Conservation (phyloP, 2,797 vertebrate genomes). For the Manis pentadactyla region DNA sequence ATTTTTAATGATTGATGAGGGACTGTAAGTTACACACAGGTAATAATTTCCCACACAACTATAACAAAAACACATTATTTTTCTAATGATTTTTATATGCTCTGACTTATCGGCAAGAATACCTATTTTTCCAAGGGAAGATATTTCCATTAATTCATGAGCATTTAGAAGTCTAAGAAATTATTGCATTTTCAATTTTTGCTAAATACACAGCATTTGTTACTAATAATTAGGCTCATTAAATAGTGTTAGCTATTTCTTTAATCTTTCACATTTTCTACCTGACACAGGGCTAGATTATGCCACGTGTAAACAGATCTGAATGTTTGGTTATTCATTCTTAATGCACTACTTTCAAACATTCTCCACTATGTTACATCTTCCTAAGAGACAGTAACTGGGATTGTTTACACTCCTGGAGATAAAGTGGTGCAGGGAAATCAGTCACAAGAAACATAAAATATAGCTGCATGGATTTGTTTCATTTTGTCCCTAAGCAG, state of each 20-base stretch:
- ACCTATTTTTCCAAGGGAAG: not conserved
- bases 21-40: not conserved
- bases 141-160: conserved; percentile 51
- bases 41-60: not conserved
- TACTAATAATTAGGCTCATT: conserved; percentile 41
- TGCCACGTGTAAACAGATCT: not conserved
- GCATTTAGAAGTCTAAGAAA: conserved; percentile 49
- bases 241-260: not conserved
- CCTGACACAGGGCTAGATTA: not conserved
- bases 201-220: conserved; percentile 54
- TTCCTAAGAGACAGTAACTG: not conserved
- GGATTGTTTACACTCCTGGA: not conserved
- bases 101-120: not conserved
- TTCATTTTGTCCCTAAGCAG: conserved; percentile 39
- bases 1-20: not conserved
- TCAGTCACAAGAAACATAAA: not conserved
- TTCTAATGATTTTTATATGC: not conserved
- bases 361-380: not conserved
- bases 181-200: conserved; percentile 46
- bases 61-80: not conserved
- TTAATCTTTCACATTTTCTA: conserved; percentile 43
- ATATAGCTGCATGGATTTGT: not conserved
- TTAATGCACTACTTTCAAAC: not conserved
- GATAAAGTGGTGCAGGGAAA: not conserved
- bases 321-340: not conserved